These are phyloP conservation scores for Polyommatus icarus DNA, from an alignment of 2,888 invertebrate species.

Conservation along the genomic window DNA sequence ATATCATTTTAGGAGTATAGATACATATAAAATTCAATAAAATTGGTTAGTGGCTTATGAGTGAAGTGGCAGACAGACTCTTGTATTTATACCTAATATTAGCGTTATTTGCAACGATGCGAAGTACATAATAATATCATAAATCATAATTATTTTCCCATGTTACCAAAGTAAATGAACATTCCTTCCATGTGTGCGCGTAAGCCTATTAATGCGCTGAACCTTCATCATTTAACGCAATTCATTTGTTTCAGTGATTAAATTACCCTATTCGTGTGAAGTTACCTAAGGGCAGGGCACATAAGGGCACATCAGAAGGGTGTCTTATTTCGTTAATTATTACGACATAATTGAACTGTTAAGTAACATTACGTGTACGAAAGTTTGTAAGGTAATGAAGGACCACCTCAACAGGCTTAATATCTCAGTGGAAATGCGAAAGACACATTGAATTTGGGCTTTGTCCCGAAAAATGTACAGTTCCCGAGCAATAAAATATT, in stretches of 20 bases:
- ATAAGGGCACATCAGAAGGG: background rate
- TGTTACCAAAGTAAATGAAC: background rate
- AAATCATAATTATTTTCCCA: too few relatives aligned
- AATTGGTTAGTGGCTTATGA: too few relatives aligned
- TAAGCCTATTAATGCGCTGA: conserved; percentile 1
- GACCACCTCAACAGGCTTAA: background rate
- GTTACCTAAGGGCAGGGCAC: background rate
- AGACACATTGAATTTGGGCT: too few relatives aligned
- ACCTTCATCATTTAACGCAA: conserved; percentile 2
- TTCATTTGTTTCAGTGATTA: conserved; percentile 7
- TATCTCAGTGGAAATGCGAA: too few relatives aligned
- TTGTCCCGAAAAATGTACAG: background rate
- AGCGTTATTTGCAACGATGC: too few relatives aligned
- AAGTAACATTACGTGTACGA: background rate
- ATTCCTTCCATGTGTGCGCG: background rate
- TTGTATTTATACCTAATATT: too few relatives aligned
- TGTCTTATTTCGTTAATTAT: background rate
- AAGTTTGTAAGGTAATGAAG: background rate
- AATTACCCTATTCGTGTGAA: conserved; percentile 16
- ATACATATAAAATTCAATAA: too few relatives aligned
- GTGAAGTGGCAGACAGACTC: too few relatives aligned
- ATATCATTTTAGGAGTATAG: too few relatives aligned
- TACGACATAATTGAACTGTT: background rate
- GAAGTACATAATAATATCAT: too few relatives aligned
- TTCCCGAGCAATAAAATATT: too few relatives aligned